Evolutionary conservation across 2,888 invertebrate genomes (phyloP).

Genomic region (Euclidia mi): DNA sequence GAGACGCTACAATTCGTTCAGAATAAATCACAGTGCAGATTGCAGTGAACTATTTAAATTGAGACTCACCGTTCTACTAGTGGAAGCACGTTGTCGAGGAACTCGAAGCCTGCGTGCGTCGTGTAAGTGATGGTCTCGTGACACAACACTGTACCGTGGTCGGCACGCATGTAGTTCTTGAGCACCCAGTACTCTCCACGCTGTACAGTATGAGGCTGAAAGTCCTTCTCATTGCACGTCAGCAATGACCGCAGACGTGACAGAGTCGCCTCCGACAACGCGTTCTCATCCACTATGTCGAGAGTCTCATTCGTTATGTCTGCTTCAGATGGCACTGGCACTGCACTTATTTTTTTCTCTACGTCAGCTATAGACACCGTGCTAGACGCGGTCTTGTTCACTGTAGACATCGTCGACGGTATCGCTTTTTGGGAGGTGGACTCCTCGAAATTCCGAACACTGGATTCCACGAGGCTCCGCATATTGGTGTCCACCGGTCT

Average conservation of each 20-base stretch:
- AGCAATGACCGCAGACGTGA: conserved; percentile 84
- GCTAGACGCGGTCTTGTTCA: conserved; percentile 82
- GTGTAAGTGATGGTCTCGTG: conserved; percentile 97
- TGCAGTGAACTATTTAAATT: conserved; percentile 22
- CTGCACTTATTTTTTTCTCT: conserved; percentile 76
- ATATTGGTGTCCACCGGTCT: conserved; percentile 42
- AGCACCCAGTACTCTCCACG: conserved; percentile 97
- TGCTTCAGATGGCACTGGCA: conserved; percentile 73
- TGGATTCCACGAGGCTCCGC: conserved; percentile 38
- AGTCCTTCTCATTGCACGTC: conserved; percentile 91
- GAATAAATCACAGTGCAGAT: conserved; percentile 29
- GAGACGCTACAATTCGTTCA: conserved; percentile 14
- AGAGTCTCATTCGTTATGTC: conserved; percentile 75
- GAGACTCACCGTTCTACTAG: conserved; percentile 92
- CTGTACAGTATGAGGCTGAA: conserved; percentile 91
- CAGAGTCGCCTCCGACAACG: conserved; percentile 77
- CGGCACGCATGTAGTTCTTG: conserved; percentile 95
- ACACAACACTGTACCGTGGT: conserved; percentile 92
- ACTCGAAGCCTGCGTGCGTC: conserved; percentile 97
- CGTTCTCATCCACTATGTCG: conserved; percentile 79
- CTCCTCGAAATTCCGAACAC: conserved; percentile 68
- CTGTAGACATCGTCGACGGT: conserved; percentile 80
- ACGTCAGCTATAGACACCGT: conserved; percentile 77
- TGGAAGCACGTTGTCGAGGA: conserved; percentile 96
- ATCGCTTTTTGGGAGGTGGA: conserved; percentile 78